phyloP scores from a whole-genome alignment of 1,140 invertebrate species.

The Whitmania pigra region DNA sequence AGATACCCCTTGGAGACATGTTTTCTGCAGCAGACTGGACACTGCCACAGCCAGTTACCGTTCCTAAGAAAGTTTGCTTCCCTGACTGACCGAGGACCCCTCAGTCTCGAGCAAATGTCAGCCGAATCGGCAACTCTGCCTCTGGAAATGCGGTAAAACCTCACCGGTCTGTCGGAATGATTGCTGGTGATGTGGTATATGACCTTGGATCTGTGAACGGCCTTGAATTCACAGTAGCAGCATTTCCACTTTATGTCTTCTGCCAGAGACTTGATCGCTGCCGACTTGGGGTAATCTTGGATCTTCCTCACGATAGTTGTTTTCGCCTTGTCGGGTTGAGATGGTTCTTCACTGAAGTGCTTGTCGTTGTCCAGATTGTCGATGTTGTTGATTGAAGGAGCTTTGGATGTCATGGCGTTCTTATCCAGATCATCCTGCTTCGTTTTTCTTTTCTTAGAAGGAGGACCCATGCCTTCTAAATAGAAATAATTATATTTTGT shows the following conservation, averaged over 20 bases:
- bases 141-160: neutral
- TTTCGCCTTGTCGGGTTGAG: too few species aligned
- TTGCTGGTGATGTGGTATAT: neutral
- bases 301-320: too few species aligned
- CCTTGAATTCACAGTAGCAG: neutral
- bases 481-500: too few species aligned
- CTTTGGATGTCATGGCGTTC: too few species aligned
- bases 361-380: too few species aligned
- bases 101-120: slow-evolving; percentile 1
- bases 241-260: neutral
- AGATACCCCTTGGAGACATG: slow-evolving; percentile 19
- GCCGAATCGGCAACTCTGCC: too few species aligned
- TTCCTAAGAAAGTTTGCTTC: slow-evolving; percentile 9
- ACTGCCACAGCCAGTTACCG: slow-evolving; percentile 9
- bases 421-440: too few species aligned
- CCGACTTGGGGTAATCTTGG: too few species aligned
- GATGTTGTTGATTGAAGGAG: too few species aligned
- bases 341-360: too few species aligned
- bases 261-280: neutral
- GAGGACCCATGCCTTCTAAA: too few species aligned
- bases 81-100: slow-evolving; percentile 16
- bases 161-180: neutral
- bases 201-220: neutral
- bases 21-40: slow-evolving; percentile 12
- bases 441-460: too few species aligned